Evolutionary conservation across 2,888 invertebrate genomes (phyloP).

Genomic region (Spilosoma lubricipeda): DNA sequence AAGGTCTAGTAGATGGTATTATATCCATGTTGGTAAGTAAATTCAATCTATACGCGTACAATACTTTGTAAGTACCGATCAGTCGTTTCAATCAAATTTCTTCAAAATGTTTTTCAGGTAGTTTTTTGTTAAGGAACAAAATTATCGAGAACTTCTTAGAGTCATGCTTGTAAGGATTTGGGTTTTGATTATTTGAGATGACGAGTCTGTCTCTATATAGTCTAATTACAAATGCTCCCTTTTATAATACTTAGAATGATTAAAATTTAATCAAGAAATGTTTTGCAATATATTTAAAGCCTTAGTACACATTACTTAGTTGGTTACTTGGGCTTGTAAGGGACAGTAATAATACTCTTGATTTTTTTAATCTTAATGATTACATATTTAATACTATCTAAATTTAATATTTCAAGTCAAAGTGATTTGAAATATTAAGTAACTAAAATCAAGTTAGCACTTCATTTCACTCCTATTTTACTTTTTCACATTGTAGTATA

Average conservation of each 20-base stretch:
- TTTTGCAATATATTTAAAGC: too few relatives aligned
- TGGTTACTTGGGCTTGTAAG: background rate
- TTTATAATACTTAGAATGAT: background rate
- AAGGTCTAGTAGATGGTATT: background rate
- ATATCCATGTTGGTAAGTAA: background rate
- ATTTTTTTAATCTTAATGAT: too few relatives aligned
- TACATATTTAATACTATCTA: too few relatives aligned
- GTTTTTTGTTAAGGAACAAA: background rate
- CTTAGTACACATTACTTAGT: too few relatives aligned
- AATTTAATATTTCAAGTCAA: too few relatives aligned
- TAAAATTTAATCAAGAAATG: background rate
- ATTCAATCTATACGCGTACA: constrained; percentile 2
- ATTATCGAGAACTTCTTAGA: background rate
- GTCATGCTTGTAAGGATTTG: background rate
- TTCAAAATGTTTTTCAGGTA: background rate
- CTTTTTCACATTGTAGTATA: too few relatives aligned
- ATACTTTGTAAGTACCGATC: background rate
- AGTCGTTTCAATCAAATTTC: background rate
- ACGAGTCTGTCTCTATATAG: background rate
- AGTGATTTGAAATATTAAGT: background rate
- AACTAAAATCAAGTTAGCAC: too few relatives aligned
- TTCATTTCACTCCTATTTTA: too few relatives aligned
- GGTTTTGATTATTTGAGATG: background rate
- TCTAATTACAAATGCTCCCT: background rate
- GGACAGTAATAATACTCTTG: too few relatives aligned